Evolutionary conservation across 92 coral and sea anemone species (phyloP), one percentile per base, ranked within the genome.

Genomic region (Actinostola sp.): DNA sequence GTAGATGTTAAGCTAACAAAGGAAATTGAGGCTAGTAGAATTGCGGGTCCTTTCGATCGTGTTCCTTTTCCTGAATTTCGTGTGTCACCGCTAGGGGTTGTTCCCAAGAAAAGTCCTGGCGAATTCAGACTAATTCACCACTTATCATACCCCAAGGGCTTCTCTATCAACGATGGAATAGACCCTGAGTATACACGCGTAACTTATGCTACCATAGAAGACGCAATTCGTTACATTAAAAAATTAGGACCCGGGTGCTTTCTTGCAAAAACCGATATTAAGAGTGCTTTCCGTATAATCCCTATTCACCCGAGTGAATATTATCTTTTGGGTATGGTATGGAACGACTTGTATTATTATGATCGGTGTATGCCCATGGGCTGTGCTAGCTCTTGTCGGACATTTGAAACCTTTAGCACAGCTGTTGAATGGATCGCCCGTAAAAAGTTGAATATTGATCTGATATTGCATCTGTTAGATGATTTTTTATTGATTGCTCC

Each of bases 101-200:
- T 86, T 24, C 91, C 91, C 10, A n/a, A n/a, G n/a, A n/a, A n/a
- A n/a, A n/a, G n/a, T n/a, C 81, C 76, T 0, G 78, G 87, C 0
- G 83, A 83, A 41, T 83, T 76, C 52, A 39, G 79, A 2, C 27
- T 83, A 35, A 83, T 83, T 34, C 72, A 84, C 56, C 73, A 84
- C 38, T 67, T 84, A 54, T 76, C 83, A n/a, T 83, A 16, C 61
- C 89, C n/a, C n/a, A n/a, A n/a, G n/a, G n/a, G n/a, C n/a, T n/a
- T n/a, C n/a, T n/a, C n/a, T 27, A 38, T 84, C 42, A 78, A 84
- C 33, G 79, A 69, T 63, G 72, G 59, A 26, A 84, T 84, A 30
- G 54, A 73, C 27, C 9, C 17, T 14, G 83, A 75, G 19, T 62
- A 30, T 76, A 65, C 72, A 0, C 31, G 72, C 7, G 88, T 82